These are phyloP conservation scores for Cariama cristata DNA, from an alignment of 2,113 vertebrate genomes.

Conservation along the genomic window DNA sequence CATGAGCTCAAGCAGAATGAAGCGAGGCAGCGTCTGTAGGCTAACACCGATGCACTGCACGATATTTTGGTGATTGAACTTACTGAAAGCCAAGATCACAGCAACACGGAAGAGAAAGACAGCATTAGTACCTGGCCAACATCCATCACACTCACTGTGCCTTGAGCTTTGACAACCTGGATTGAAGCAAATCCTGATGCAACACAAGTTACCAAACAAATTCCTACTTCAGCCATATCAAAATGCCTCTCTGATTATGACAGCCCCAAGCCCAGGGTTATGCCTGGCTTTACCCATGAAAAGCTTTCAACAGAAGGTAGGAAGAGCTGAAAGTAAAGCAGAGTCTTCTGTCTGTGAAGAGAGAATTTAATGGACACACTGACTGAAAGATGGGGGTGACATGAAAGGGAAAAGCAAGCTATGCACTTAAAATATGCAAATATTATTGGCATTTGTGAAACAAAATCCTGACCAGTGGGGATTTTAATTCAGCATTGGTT, in stretches of 20 bases:
- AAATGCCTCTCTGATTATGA: background rate
- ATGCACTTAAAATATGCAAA: background rate
- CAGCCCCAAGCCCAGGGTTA: background rate
- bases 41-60: conserved; percentile 89
- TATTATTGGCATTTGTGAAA: background rate
- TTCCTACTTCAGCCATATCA: background rate
- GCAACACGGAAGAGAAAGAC: background rate
- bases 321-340: background rate
- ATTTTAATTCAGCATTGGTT: background rate
- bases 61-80: conserved; percentile 91
- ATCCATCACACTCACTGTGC: background rate
- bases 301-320: background rate
- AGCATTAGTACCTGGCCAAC: background rate
- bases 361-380: background rate
- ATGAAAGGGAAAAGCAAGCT: background rate
- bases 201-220: background rate
- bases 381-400: background rate
- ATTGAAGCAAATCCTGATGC: background rate
- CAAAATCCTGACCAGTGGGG: background rate
- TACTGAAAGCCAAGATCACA: conserved; percentile 71
- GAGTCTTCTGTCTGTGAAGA: background rate
- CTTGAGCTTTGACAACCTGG: background rate
- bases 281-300: background rate
- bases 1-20: conserved; percentile 95
- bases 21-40: conserved; percentile 85